phyloP scores from a whole-genome alignment of 2,113 vertebrate species.

The Dicerorhinus sumatrensis region DNA sequence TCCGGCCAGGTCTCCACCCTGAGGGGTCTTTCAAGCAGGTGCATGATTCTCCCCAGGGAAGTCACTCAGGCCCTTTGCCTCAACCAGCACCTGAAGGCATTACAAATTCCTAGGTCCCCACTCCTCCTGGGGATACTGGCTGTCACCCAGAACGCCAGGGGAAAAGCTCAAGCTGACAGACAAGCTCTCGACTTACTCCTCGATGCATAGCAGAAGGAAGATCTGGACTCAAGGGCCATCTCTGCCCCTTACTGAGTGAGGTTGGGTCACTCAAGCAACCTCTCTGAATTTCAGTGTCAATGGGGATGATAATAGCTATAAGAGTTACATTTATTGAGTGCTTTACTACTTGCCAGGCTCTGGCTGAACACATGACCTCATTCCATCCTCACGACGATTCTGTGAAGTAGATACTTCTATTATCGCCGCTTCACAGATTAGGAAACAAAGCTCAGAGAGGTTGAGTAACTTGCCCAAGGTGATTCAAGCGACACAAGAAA shows the following conservation, averaged over 20 bases:
- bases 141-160: neutral
- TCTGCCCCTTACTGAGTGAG: no score
- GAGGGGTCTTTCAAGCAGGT: neutral
- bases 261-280: neutral
- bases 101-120: neutral
- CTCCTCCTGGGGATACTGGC: neutral
- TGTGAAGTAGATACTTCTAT: neutral
- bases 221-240: neutral
- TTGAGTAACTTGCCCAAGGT: neutral
- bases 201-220: neutral
- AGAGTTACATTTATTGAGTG: neutral
- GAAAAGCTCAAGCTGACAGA: neutral
- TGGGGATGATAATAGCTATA: neutral
- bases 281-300: neutral
- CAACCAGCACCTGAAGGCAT: neutral
- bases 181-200: neutral
- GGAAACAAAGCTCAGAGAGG: neutral
- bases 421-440: neutral
- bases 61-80: neutral
- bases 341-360: neutral
- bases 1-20: neutral
- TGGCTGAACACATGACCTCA: neutral
- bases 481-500: neutral
- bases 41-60: neutral
- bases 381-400: neutral